These are phyloP conservation scores for Pseudorasbora parva DNA, from an alignment of 2,113 vertebrate species.

Conservation along the genomic window DNA sequence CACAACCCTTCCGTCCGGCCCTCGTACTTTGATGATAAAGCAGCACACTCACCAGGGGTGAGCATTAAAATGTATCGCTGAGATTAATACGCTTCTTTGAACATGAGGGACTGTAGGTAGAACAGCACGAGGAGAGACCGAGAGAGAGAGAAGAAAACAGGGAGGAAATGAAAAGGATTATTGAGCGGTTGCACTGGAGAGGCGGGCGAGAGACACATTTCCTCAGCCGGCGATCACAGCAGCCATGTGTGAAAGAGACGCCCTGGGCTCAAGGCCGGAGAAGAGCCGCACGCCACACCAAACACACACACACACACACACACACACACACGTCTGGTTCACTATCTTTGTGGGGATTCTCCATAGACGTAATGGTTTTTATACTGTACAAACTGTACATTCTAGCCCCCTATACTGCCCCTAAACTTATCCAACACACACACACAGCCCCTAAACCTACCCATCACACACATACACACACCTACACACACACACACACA, in stretches of 20 bases:
- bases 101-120: slow-evolving; percentile 59
- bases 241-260: slow-evolving; percentile 45
- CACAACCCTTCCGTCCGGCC: slow-evolving; percentile 57
- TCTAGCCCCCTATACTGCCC: no score
- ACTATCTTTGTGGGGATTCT: no score
- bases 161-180: slow-evolving; percentile 63
- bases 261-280: slow-evolving; percentile 27
- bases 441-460: no score
- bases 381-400: no score
- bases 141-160: slow-evolving; percentile 17
- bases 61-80: slow-evolving; percentile 75
- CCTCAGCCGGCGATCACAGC: slow-evolving; percentile 49
- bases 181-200: slow-evolving; percentile 52
- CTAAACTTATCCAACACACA: no score
- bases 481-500: no score
- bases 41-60: slow-evolving; percentile 69
- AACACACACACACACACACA: background rate
- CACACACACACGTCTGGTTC: background rate
- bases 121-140: background rate
- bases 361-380: no score
- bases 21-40: slow-evolving; percentile 74
- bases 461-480: no score
- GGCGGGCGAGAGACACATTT: slow-evolving; percentile 42
- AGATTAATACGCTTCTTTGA: slow-evolving; percentile 77
- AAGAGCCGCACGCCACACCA: background rate